Evolutionary conservation across 2,888 invertebrate species (phyloP).

Genomic region (Andrena minutula): DNA sequence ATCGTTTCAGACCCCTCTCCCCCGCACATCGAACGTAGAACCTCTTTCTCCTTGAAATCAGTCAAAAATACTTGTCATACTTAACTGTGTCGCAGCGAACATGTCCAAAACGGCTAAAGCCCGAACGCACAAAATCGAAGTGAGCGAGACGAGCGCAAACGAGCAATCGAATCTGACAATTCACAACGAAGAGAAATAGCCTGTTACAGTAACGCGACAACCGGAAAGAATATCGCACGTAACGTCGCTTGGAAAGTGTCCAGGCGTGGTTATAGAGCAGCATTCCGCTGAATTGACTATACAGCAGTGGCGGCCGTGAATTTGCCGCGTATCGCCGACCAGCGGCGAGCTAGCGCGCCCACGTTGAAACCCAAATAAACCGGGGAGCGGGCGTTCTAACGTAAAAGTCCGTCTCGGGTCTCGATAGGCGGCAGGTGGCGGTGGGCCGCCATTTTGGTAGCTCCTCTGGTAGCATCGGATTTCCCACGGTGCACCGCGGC

Average conservation of each 20-base stretch:
- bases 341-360: background rate
- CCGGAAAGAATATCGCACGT: background rate
- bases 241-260: background rate
- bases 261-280: background rate
- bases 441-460: slow-evolving; percentile 67
- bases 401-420: slow-evolving; percentile 24
- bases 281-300: background rate
- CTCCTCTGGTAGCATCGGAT: slow-evolving; percentile 39
- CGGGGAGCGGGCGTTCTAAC: background rate
- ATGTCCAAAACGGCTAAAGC: too few species aligned
- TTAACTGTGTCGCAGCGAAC: too few species aligned
- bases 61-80: too few species aligned
- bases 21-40: too few species aligned
- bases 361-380: background rate
- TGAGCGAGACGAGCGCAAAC: too few species aligned
- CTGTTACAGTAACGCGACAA: background rate
- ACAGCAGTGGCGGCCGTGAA: background rate
- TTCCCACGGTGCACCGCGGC: slow-evolving; percentile 42
- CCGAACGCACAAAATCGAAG: too few species aligned
- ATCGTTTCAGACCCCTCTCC: too few species aligned
- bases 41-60: too few species aligned
- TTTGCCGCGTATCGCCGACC: background rate
- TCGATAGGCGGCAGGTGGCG: slow-evolving; percentile 25
- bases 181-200: too few species aligned
- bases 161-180: too few species aligned